A percentile compares a stretch with the other conserved stretches of the same genome.
These are phyloP conservation scores for Phenganax marumi DNA, from an alignment of 92 coral and sea anemone genomes.

Conservation along the genomic window DNA sequence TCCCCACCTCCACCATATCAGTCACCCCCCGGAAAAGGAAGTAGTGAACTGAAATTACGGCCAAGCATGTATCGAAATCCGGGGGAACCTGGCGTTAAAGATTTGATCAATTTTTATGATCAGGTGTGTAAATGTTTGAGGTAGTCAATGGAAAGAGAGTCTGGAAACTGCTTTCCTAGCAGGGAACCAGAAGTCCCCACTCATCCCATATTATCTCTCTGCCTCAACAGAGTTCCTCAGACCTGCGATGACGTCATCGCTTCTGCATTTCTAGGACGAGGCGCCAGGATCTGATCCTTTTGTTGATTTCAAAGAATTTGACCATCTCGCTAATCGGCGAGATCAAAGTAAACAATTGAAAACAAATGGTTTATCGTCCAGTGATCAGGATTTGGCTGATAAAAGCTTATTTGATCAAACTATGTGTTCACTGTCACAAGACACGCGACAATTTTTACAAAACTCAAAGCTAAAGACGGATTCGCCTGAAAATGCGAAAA, in stretches of 20 bases:
- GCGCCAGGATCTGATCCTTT: background rate
- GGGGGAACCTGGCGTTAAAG: conserved; percentile 32
- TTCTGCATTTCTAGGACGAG: conserved; percentile 35
- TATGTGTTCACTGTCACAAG: conserved; percentile 21
- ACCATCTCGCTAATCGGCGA: background rate
- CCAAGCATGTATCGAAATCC: conserved; percentile 30
- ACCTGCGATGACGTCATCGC: conserved; percentile 18
- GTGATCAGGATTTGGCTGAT: background rate
- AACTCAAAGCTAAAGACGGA: background rate
- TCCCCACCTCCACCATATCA: conserved; percentile 47
- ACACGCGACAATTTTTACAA: conserved; percentile 30
- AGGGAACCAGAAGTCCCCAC: background rate
- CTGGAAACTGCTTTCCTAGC: background rate
- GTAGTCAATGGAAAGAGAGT: background rate
- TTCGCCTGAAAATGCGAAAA: background rate
- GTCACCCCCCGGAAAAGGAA: conserved; percentile 17
- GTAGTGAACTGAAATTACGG: background rate
- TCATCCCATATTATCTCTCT: conserved; percentile 34
- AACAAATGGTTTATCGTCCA: background rate
- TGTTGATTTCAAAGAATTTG: conserved; percentile 14
- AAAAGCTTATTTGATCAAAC: conserved; percentile 10
- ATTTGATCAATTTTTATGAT: conserved; percentile 31
- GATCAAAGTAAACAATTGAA: background rate
- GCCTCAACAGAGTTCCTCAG: conserved; percentile 28
- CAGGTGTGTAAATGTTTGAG: conserved; percentile 15